These are phyloP conservation scores for Drosophila parabipectinata DNA, from an alignment of 1,140 invertebrate species.

Conservation along the genomic window DNA sequence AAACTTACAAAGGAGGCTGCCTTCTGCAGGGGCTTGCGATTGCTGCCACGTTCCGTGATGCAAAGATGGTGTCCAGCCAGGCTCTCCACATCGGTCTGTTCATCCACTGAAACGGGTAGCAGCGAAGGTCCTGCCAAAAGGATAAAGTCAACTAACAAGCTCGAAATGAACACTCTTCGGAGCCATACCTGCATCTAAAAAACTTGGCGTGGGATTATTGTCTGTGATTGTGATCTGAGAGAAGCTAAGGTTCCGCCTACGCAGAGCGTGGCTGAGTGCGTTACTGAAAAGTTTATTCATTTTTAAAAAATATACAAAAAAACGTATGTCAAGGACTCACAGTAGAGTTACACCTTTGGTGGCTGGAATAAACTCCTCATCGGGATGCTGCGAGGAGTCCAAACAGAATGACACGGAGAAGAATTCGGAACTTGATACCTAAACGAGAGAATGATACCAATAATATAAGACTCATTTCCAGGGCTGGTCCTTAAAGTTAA, in stretches of 20 bases:
- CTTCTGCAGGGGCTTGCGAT: conserved; percentile 72
- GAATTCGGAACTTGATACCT: conserved; percentile 91
- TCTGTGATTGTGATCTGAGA: conserved; percentile 78
- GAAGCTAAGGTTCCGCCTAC: conserved; percentile 74
- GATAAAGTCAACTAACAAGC: conserved; percentile 69
- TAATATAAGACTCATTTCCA: background rate
- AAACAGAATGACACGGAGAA: conserved; percentile 90
- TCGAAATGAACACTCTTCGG: background rate
- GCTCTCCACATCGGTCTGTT: conserved; percentile 88
- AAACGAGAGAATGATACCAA: conserved; percentile 20
- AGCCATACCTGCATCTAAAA: conserved; percentile 85
- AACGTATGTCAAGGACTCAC: conserved; percentile 85
- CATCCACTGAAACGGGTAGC: conserved; percentile 85
- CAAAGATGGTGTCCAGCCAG: conserved; percentile 90
- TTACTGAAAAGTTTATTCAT: conserved; percentile 81
- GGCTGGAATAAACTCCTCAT: conserved; percentile 88
- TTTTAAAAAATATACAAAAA: background rate
- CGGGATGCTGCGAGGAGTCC: conserved; percentile 78
- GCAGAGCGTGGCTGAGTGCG: conserved; percentile 84
- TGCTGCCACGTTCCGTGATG: conserved; percentile 84
- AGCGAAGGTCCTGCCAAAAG: conserved; percentile 56
- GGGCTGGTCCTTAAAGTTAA: background rate
- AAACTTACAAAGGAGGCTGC: conserved; percentile 82
- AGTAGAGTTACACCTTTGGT: conserved; percentile 88
- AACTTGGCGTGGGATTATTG: conserved; percentile 85